These are phyloP conservation scores for Sylvia borin DNA, from an alignment of 2,797 vertebrate species.

Conservation along the genomic window DNA sequence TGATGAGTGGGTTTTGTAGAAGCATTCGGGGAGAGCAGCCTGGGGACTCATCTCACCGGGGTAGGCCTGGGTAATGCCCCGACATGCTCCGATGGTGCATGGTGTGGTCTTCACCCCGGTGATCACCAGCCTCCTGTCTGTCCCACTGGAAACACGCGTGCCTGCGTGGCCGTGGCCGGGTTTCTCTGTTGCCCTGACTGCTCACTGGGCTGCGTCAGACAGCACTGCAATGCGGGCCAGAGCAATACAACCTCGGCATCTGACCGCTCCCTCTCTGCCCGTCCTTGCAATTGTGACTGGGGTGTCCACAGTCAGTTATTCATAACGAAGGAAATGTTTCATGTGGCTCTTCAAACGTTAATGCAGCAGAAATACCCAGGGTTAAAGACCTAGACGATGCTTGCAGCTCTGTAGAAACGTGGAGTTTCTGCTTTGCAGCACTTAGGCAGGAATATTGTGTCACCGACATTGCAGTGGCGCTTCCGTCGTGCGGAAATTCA, in stretches of 20 bases:
- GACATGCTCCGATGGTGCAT: rapidly evolving
- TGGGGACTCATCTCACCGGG: not conserved
- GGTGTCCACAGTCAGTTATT: not conserved
- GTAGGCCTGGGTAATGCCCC: not conserved
- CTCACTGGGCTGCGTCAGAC: not conserved
- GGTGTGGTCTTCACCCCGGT: too few species aligned
- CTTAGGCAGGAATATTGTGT: too few species aligned
- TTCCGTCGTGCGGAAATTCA: not conserved
- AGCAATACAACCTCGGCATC: not conserved
- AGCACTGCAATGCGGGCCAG: rapidly evolving
- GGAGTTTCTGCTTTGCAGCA: not conserved
- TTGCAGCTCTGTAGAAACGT: not conserved
- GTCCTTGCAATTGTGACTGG: not conserved
- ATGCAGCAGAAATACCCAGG: not conserved
- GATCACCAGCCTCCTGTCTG: not conserved
- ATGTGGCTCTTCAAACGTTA: not conserved
- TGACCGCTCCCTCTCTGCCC: not conserved
- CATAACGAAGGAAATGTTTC: not conserved
- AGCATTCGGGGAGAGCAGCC: rapidly evolving
- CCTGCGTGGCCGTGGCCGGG: not conserved
- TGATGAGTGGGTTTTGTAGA: not conserved
- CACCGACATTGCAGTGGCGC: rapidly evolving
- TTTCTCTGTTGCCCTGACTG: not conserved
- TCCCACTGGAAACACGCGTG: not conserved
- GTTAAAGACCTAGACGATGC: not conserved